phyloP scores from a whole-genome alignment of 2,113 vertebrate genomes.

The Verasper variegatus region DNA sequence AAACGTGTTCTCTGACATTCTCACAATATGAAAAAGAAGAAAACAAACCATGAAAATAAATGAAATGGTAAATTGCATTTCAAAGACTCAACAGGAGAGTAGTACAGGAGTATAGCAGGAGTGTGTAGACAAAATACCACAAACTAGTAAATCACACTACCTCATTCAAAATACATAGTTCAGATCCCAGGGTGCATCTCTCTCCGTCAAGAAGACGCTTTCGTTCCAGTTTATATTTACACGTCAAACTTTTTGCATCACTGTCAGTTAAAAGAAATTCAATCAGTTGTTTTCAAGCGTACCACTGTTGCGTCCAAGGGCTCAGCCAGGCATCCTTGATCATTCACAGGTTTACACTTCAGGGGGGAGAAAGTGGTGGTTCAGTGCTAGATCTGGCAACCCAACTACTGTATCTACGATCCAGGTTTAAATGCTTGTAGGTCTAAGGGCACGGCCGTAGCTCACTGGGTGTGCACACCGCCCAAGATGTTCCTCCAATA shows the following conservation, averaged over 20 bases:
- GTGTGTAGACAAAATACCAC: constrained; percentile 57
- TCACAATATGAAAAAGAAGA: constrained; percentile 24
- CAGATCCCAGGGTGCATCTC: constrained; percentile 32
- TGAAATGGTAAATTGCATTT: constrained; percentile 37
- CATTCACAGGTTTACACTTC: constrained; percentile 18
- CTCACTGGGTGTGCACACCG: constrained; percentile 9
- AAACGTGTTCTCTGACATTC: constrained; percentile 26
- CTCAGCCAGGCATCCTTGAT: constrained; percentile 10
- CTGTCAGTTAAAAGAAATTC: constrained; percentile 38
- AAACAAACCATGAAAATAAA: constrained; percentile 10
- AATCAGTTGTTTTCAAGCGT: constrained; percentile 3
- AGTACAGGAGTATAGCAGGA: constrained; percentile 43
- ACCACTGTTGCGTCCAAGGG: not conserved
- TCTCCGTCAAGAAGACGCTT: constrained; percentile 9
- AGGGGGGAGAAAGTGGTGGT: not conserved
- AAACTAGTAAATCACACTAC: constrained; percentile 52
- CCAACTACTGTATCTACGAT: not conserved
- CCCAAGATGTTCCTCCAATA: not conserved
- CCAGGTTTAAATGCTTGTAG: constrained; percentile 14
- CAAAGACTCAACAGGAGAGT: constrained; percentile 40
- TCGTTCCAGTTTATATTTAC: constrained; percentile 57
- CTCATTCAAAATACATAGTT: constrained; percentile 28
- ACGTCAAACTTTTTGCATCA: constrained; percentile 65
- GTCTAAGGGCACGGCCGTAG: constrained; percentile 10
- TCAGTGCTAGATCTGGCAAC: constrained; percentile 22